phyloP scores from a whole-genome alignment of 2,113 vertebrate species.

The Indicator maculatus region DNA sequence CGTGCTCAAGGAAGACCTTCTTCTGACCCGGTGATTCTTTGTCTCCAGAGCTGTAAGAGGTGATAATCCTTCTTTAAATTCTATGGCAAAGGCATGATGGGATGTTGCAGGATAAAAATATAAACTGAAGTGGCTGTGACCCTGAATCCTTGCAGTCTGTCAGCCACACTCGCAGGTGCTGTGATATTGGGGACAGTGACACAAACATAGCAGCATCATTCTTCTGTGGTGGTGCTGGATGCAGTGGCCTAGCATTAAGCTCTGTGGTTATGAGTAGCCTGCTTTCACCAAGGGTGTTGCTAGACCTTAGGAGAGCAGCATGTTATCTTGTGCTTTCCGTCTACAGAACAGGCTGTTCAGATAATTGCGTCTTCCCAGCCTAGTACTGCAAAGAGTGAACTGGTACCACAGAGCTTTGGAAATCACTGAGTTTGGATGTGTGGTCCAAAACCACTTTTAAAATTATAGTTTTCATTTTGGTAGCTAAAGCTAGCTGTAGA shows the following conservation, averaged over 20 bases:
- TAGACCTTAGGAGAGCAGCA: background rate
- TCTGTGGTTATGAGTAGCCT: background rate
- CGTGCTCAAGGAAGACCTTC: background rate
- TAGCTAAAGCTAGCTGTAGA: background rate
- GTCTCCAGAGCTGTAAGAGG: background rate
- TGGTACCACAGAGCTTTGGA: background rate
- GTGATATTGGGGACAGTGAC: background rate
- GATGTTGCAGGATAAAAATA: background rate
- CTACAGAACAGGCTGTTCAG: background rate
- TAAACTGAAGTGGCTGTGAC: background rate
- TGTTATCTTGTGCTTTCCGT: background rate
- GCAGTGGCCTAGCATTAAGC: background rate
- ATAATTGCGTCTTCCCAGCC: background rate
- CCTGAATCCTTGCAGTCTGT: background rate
- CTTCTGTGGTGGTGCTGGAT: background rate
- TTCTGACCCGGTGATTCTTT: background rate
- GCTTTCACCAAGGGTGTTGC: background rate
- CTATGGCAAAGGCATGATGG: background rate
- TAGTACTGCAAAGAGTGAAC: background rate
- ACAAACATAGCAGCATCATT: background rate
- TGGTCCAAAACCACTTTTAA: background rate
- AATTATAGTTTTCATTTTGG: slow-evolving; percentile 2
- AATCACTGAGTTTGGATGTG: background rate
- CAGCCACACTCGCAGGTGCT: background rate
- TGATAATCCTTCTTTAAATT: background rate